Evolutionary conservation across 2,113 vertebrate species (phyloP).

Genomic region (Chloropsis cyanopogon): DNA sequence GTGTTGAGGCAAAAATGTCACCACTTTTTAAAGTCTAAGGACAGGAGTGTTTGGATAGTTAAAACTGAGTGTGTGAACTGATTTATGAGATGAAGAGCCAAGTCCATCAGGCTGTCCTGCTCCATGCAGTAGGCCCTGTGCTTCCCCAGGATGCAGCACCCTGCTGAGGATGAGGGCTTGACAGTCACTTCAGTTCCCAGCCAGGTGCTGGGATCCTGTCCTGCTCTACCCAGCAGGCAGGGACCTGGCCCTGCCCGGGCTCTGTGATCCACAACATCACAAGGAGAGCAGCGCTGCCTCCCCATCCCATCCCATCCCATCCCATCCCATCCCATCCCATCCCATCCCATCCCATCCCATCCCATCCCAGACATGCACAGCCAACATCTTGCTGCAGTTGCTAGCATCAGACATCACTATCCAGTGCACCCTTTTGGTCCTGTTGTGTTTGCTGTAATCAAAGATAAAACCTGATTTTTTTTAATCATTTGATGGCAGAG

Average conservation of each 20-base stretch:
- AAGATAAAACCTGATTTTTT: not conserved
- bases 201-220: not conserved
- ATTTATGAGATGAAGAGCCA: not conserved
- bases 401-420: not conserved
- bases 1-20: not conserved
- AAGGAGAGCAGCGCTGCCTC: not conserved
- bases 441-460: not conserved
- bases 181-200: not conserved
- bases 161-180: not conserved
- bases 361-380: not conserved
- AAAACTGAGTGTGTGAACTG: not conserved
- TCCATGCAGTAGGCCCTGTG: not conserved
- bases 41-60: rapidly evolving
- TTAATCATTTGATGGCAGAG: not conserved
- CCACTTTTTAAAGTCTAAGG: not conserved
- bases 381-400: not conserved
- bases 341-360: not conserved
- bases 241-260: not conserved
- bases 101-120: not conserved
- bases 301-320: not conserved
- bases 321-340: not conserved
- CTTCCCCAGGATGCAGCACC: not conserved
- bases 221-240: not conserved
- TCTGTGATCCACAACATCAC: rapidly evolving
- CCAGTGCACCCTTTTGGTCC: not conserved